phyloP scores from a whole-genome alignment of 2,888 invertebrate genomes.

The Graphium colonna region DNA sequence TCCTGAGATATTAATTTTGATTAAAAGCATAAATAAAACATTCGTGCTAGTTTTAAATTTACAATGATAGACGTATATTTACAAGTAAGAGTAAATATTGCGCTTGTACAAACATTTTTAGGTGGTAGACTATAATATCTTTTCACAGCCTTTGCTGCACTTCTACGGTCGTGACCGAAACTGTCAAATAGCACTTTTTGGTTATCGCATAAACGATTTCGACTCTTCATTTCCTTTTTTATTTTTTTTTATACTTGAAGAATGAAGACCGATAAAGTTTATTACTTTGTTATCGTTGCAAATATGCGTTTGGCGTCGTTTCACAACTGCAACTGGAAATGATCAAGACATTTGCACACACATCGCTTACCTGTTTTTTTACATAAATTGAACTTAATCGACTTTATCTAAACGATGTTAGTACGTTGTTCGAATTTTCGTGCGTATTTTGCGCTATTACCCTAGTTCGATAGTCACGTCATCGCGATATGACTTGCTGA shows the following conservation, averaged over 20 bases:
- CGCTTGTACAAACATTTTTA: too few relatives aligned
- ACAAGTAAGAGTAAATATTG: too few relatives aligned
- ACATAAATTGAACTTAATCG: not conserved
- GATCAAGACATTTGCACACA: not conserved
- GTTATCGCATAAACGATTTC: not conserved
- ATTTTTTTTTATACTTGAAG: not conserved
- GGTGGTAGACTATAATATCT: too few relatives aligned
- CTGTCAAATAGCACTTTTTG: too few relatives aligned
- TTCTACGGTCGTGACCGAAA: too few relatives aligned
- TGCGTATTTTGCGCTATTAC: not conserved
- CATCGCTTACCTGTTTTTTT: not conserved
- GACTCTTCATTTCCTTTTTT: not conserved
- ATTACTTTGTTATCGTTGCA: constrained; percentile 4
- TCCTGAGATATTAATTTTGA: too few relatives aligned
- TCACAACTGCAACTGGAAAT: not conserved
- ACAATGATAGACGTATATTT: too few relatives aligned
- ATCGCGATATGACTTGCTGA: too few relatives aligned
- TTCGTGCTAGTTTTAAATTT: too few relatives aligned
- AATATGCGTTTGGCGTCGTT: not conserved
- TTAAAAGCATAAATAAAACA: too few relatives aligned
- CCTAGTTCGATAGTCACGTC: not conserved
- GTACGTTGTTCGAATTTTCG: not conserved
- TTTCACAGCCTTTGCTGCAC: too few relatives aligned
- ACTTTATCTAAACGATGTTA: not conserved
- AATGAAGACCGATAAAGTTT: not conserved